Evolutionary conservation across 2,888 invertebrate species (phyloP).

Genomic region (Orchesella flavescens): DNA sequence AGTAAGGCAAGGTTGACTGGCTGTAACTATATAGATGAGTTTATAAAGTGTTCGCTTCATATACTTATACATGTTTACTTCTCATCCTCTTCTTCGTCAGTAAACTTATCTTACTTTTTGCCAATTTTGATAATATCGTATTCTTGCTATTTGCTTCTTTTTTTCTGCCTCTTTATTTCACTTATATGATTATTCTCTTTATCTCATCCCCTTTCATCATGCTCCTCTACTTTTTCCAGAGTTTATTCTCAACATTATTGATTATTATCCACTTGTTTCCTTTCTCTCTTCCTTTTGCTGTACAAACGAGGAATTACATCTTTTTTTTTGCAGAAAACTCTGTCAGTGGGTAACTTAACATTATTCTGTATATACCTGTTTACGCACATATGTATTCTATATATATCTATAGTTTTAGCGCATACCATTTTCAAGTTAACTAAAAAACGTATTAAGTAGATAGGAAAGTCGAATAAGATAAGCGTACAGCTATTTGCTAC

Average conservation of each 20-base stretch:
- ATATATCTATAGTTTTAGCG: too few relatives aligned
- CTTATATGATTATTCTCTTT: neutral
- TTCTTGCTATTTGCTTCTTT: neutral
- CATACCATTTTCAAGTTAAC: neutral
- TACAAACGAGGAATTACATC: neutral
- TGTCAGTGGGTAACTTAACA: neutral
- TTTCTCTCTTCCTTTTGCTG: neutral
- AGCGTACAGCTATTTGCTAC: neutral
- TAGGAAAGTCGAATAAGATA: neutral
- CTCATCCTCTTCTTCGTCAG: too few relatives aligned
- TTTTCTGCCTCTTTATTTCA: neutral
- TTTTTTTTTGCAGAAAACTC: neutral
- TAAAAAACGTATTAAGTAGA: neutral
- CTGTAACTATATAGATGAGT: neutral
- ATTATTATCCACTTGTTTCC: conserved; percentile 8
- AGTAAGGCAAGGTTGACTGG: neutral
- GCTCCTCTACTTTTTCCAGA: neutral
- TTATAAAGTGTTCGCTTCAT: neutral
- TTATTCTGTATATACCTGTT: neutral
- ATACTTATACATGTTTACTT: too few relatives aligned
- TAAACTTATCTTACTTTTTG: neutral
- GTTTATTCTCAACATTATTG: conserved; percentile 4
- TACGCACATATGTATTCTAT: too few relatives aligned
- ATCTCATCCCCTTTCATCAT: neutral
- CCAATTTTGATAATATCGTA: neutral